These are phyloP conservation scores for Corydoras maculifer DNA, from an alignment of 2,113 vertebrate species.

Conservation along the genomic window DNA sequence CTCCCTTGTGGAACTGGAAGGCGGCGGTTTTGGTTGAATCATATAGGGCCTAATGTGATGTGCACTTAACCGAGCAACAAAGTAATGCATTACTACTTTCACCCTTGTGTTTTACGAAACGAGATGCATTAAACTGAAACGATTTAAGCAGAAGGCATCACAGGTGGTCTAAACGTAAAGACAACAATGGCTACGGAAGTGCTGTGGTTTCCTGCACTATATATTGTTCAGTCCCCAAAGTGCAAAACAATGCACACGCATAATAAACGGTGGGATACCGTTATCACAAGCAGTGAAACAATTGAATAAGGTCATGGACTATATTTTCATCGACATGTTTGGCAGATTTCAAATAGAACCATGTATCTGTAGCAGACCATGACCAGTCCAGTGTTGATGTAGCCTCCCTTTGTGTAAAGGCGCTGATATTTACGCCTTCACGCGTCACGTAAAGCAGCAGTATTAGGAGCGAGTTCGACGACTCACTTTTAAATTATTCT, in stretches of 20 bases:
- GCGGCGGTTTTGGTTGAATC: not conserved
- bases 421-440: constrained; percentile 36
- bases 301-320: no score
- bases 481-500: constrained; percentile 56
- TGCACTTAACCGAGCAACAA: constrained; percentile 20
- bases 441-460: constrained; percentile 1
- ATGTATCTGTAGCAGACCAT: constrained; percentile 8
- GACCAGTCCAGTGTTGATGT: constrained; percentile 8
- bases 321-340: no score
- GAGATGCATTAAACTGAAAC: no score
- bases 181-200: not conserved
- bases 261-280: not conserved
- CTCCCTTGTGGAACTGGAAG: not conserved
- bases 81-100: not conserved
- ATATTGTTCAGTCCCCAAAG: no score
- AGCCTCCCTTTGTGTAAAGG: constrained; percentile 45
- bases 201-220: not conserved
- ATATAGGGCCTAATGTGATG: constrained; percentile 8
- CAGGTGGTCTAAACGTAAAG: not conserved
- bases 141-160: not conserved
- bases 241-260: not conserved
- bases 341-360: not conserved
- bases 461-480: constrained; percentile 18
- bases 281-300: not conserved
- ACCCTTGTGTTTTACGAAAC: no score